Conservation (phyloP, 2,888 invertebrate species). For the Ochlodes sylvanus region DNA sequence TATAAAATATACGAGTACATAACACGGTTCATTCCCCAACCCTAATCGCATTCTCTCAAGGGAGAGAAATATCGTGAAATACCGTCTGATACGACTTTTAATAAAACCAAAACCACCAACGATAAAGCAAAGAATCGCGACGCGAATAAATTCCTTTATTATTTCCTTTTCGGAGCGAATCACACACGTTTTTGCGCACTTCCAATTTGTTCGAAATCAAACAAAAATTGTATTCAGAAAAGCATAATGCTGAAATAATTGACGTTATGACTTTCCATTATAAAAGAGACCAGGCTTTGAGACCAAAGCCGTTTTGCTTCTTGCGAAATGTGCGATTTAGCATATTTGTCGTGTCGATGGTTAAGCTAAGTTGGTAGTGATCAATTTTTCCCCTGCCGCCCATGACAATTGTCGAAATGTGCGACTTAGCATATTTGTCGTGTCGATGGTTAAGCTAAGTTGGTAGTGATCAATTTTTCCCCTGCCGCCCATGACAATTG, state of each 20-base stretch:
- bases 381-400: too few species aligned
- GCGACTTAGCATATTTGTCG: too few species aligned
- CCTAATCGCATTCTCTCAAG: background rate
- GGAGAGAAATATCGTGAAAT: conserved; percentile 4
- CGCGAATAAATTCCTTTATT: conserved; percentile 19
- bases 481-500: too few species aligned
- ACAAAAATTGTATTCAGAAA: conserved; percentile 41
- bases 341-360: too few species aligned
- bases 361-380: too few species aligned
- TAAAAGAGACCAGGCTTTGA: conserved; percentile 20
- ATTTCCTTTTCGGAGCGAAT: conserved; percentile 11
- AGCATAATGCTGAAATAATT: conserved; percentile 36
- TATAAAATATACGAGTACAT: too few species aligned
- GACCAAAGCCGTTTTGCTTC: background rate
- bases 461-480: too few species aligned
- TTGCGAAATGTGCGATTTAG: too few species aligned
- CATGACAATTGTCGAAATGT: too few species aligned
- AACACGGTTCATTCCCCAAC: background rate
- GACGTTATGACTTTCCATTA: conserved; percentile 39
- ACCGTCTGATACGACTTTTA: background rate
- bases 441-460: too few species aligned
- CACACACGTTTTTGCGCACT: conserved; percentile 25
- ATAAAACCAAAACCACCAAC: conserved; percentile 1
- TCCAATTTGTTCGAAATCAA: conserved; percentile 37
- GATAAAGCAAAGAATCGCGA: conserved; percentile 9